These are phyloP conservation scores for Tragelaphus scriptus DNA, from an alignment of 2,113 vertebrate species.

Conservation along the genomic window DNA sequence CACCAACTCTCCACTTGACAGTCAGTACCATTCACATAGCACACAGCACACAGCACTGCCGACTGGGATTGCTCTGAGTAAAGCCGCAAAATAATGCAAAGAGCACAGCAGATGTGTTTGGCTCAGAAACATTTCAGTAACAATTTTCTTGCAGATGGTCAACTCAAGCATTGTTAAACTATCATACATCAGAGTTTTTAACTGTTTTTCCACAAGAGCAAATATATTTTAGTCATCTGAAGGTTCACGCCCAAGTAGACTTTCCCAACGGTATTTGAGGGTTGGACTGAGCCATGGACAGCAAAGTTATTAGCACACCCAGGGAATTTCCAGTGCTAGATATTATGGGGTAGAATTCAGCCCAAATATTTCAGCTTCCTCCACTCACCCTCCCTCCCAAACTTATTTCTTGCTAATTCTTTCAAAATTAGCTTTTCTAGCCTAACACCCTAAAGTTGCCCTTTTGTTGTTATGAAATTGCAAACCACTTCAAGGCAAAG, in stretches of 20 bases:
- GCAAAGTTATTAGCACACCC: not conserved
- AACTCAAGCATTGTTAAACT: not conserved
- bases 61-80: not conserved
- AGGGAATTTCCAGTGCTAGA: not conserved
- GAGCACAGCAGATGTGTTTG: not conserved
- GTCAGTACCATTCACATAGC: not conserved
- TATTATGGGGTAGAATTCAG: not conserved
- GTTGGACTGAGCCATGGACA: not conserved
- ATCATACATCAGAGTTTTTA: not conserved
- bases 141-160: not conserved
- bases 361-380: not conserved
- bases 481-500: conserved; percentile 30
- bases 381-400: accelerated
- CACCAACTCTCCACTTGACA: not conserved
- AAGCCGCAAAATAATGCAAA: not conserved
- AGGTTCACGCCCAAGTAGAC: not conserved
- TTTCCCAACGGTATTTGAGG: not conserved
- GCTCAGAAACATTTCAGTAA: not conserved
- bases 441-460: conserved; percentile 18
- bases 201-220: not conserved
- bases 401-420: not conserved
- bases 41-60: not conserved
- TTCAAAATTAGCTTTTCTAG: conserved; percentile 25
- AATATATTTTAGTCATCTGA: not conserved
- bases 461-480: conserved; percentile 45